Percentiles rank a stretch among this genome's conserved stretches.
Conservation (phyloP, 2,113 vertebrate species). For the Macquaria australasica region DNA sequence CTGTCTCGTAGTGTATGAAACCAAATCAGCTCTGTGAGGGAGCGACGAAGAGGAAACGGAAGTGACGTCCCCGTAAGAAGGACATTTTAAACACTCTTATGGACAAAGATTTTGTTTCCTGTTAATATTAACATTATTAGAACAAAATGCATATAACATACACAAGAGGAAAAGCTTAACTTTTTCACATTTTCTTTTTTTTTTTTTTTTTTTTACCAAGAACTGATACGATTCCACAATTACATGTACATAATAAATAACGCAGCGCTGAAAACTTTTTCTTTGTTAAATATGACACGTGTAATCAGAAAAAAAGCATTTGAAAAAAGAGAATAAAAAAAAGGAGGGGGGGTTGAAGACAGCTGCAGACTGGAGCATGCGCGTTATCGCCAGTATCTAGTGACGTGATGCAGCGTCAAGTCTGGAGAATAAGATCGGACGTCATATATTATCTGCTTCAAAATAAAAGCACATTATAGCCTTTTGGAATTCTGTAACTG, state of each 20-base stretch:
- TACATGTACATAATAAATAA: neutral
- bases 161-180: neutral
- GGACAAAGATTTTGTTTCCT: neutral
- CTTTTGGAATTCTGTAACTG: neutral
- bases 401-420: slow-evolving; percentile 1
- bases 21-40: slow-evolving; percentile 12
- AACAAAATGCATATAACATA: neutral
- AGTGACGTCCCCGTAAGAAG: slow-evolving; percentile 10
- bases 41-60: slow-evolving; percentile 66
- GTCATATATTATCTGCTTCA: neutral
- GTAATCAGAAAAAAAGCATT: neutral
- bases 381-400: neutral
- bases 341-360: fast-evolving
- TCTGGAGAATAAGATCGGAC: neutral
- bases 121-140: neutral
- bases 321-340: neutral
- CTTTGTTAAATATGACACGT: neutral
- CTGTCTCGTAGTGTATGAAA: neutral
- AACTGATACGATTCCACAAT: too few species aligned
- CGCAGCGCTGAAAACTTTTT: fast-evolving
- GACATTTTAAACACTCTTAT: neutral
- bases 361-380: slow-evolving; percentile 35
- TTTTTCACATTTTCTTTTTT: neutral
- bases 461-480: slow-evolving; percentile 4
- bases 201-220: neutral